Evolutionary conservation across 2,113 vertebrate species (phyloP).

Genomic region (Cercocebus atys): DNA sequence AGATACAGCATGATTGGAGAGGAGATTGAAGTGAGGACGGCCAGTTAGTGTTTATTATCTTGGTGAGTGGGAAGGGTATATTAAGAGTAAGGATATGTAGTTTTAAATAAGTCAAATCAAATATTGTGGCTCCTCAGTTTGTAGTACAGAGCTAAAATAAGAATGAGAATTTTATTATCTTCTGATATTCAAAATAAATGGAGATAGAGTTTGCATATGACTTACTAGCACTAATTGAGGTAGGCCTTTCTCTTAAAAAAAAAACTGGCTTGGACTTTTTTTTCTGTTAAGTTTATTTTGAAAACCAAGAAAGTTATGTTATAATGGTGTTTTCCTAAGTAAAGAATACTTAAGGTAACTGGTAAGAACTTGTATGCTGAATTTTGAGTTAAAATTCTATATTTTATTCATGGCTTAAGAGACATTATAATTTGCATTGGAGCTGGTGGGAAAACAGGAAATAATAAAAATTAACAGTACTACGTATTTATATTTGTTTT

Average conservation of each 20-base stretch:
- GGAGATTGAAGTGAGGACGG: background rate
- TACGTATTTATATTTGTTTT: background rate
- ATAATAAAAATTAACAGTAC: slow-evolving; percentile 9
- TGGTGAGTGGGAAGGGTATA: background rate
- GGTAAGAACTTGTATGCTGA: background rate
- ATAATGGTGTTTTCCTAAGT: background rate
- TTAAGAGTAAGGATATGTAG: background rate
- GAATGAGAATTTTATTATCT: background rate
- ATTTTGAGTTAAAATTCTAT: slow-evolving; percentile 11
- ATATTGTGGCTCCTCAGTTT: background rate
- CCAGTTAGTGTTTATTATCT: background rate
- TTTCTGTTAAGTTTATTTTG: background rate
- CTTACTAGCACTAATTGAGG: background rate
- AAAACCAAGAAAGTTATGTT: background rate
- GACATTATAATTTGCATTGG: background rate
- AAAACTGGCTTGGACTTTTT: background rate
- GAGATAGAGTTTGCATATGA: background rate
- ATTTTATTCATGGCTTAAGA: background rate
- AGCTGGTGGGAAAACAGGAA: background rate
- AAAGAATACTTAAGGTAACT: background rate
- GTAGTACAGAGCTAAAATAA: background rate
- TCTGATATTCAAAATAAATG: background rate
- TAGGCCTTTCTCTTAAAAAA: background rate
- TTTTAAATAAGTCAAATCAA: background rate
- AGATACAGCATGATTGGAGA: background rate